Base-by-base conservation (phyloP, 2,113 vertebrate species). In the Amazona guildingii region DNA sequence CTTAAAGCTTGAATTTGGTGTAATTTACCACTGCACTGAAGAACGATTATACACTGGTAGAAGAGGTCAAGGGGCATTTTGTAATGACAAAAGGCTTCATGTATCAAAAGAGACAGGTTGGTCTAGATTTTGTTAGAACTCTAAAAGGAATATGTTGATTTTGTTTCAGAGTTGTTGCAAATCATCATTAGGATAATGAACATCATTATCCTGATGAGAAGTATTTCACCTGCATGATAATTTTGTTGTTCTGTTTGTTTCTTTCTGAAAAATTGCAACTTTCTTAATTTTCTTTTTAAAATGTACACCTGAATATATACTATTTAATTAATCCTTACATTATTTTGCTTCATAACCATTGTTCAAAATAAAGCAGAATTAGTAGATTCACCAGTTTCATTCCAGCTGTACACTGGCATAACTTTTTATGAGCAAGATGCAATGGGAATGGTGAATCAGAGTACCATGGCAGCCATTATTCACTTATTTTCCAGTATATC, bases 21-120 rank as follows among this genome's bases (percentile, higher is more conserved):
- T 99, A 97, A 98, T 99, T 95, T 98, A 98, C 97, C 98, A 99
- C 97, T 99, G 98, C 96, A 98, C 98, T 20, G 98, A 99, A 96
- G 98, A 98, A 94, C 98, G 98, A 39, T 97, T 99, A 91, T 99
- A 99, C 96, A 98, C 98, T 31, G 98, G 98, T 96, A 98, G 97
- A 97, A 98, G 98, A 97, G 98, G 98, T 95, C 98, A 95, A 74
- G 98, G 98, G 25, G 98, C 98, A 95, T 99, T 98, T 97, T 98
- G 98, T 97, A 98, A 99, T 52, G 98, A 98, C 93, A 98, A 98
- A 96, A 98, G 94, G 87, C 98, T 99, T 88, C 98, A 94, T 44
- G 98, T 98, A 91, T 99, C 98, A 76, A 95, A 98, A 96, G 98
- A 98, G 92, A 98, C 98, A 98, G 98, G 98, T 99, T 93, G 95